A percentile compares a stretch with the other conserved stretches of the same genome.
Conservation (phyloP, 1,140 invertebrate species). For the Maconellicoccus hirsutus region DNA sequence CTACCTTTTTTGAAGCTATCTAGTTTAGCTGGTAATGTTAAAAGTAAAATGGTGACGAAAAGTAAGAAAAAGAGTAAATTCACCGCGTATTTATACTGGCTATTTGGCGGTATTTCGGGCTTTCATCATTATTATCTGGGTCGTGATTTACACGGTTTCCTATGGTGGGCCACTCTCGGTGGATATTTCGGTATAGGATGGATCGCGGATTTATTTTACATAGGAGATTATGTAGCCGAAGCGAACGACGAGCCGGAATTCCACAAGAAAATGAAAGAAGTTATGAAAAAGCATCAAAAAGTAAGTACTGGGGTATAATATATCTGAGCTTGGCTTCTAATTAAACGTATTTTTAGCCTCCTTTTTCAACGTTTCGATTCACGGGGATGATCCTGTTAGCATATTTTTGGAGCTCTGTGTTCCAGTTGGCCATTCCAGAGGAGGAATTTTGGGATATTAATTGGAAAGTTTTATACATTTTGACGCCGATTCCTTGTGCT, state of each 20-base stretch:
- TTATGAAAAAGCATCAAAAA: slow-evolving; percentile 49
- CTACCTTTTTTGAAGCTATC: neutral
- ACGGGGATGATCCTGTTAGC: slow-evolving; percentile 62
- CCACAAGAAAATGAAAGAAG: slow-evolving; percentile 49
- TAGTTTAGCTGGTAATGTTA: neutral
- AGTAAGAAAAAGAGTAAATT: slow-evolving; percentile 49
- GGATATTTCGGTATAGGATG: slow-evolving; percentile 78
- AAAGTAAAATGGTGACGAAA: neutral
- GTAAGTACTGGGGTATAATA: slow-evolving; percentile 35
- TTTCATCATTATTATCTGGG: slow-evolving; percentile 83
- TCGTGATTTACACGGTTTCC: slow-evolving; percentile 77
- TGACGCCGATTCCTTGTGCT: slow-evolving; percentile 58
- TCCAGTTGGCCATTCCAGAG: slow-evolving; percentile 61
- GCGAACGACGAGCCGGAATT: slow-evolving; percentile 67
- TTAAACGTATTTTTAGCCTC: slow-evolving; percentile 43
- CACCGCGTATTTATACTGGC: slow-evolving; percentile 68
- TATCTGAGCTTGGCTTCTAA: too few relatives aligned
- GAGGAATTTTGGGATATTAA: slow-evolving; percentile 56
- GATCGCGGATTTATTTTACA: slow-evolving; percentile 70
- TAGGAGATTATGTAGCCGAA: slow-evolving; percentile 77
- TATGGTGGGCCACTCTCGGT: slow-evolving; percentile 75
- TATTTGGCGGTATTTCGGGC: slow-evolving; percentile 74
- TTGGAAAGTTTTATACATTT: slow-evolving; percentile 52
- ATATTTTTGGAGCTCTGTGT: slow-evolving; percentile 65
- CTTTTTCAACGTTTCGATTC: slow-evolving; percentile 63